Base-by-base conservation (phyloP, 2,888 invertebrate genomes). In the Piscicola geometra region DNA sequence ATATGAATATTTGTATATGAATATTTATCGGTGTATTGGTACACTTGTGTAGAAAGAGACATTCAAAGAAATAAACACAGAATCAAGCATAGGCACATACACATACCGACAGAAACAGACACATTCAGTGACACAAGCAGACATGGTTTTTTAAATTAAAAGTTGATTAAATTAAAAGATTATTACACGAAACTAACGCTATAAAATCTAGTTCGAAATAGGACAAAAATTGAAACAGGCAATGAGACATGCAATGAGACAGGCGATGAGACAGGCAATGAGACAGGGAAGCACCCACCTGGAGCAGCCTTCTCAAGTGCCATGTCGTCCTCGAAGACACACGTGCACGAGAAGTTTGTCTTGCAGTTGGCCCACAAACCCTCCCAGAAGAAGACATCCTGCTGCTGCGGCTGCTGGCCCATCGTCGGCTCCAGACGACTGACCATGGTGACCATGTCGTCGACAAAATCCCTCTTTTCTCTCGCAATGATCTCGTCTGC, bases 341-440 rank as follows among this genome's bases (percentile, higher is more conserved):
- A 77, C 28, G 21, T 21, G 71, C 77, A 77, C 18, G 36, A 41
- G 56, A 71, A 33, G 21, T 75, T 75, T n/a, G 66, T 36, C 3
- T 71, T 25, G 32, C 77, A 77, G 60, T 67, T 77, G 25, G 67
- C 75, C 77, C 77, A 77, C 56, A 77, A 66, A 47, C 77, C 73
- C 56, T 73, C 73, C 73, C 73, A 73, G 64, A 33, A 73, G 60
- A 60, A 73, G 28, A 56, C 28, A 32, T 72, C 47, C n/a, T n/a
- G n/a, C 50, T 71, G 50, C 21, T 71, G 5, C 25, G 9, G 15
- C n/a, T 56, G 15, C n/a, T 5, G 60, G 9, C 60, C 25, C n/a
- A 3, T 18, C 3, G 60, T 56, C 15, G 60, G 60, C 60, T 56
- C n/a, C 12, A 56, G 25, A 5, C n/a, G 9, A n/a, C 60, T 56